Evolutionary conservation across 2,888 invertebrate genomes (phyloP).

Genomic region (Smittia aterrima): DNA sequence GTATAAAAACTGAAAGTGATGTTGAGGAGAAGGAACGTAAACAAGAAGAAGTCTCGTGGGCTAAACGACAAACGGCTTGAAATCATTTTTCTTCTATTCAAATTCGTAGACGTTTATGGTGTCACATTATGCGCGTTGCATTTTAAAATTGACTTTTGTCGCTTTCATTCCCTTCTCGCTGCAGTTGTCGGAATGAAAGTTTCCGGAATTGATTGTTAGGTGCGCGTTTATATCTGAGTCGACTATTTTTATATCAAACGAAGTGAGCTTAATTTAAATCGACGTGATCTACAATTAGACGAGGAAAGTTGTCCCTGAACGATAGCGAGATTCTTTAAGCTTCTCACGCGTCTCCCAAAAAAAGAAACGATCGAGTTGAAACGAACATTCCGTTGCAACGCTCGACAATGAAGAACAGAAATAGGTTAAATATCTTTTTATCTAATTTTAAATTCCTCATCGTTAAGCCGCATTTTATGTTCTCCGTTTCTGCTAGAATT

Average conservation of each 20-base stretch:
- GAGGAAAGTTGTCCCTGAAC: conserved; percentile 15
- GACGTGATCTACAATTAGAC: neutral
- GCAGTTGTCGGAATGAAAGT: neutral
- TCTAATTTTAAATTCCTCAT: conserved; percentile 20
- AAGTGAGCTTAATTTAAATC: neutral
- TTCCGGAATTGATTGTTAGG: conserved; percentile 15
- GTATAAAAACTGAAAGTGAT: neutral
- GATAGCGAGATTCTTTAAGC: conserved; percentile 5
- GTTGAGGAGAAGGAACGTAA: neutral
- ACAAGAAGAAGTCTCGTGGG: conserved; percentile 8
- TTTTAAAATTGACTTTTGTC: neutral
- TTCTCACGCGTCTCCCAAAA: neutral
- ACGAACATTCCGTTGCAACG: neutral
- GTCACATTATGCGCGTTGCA: conserved; percentile 11
- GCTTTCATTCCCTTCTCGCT: neutral
- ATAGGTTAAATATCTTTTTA: conserved; percentile 26
- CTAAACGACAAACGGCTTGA: neutral
- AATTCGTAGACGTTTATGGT: neutral
- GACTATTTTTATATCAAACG: neutral
- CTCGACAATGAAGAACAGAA: too few relatives aligned
- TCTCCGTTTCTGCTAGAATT: conserved; percentile 13
- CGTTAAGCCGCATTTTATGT: neutral
- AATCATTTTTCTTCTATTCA: conserved; percentile 3
- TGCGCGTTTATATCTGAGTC: neutral
- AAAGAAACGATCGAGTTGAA: neutral